Evolutionary conservation across 2,888 invertebrate species (phyloP).

Genomic region (Chironomus riparius): DNA sequence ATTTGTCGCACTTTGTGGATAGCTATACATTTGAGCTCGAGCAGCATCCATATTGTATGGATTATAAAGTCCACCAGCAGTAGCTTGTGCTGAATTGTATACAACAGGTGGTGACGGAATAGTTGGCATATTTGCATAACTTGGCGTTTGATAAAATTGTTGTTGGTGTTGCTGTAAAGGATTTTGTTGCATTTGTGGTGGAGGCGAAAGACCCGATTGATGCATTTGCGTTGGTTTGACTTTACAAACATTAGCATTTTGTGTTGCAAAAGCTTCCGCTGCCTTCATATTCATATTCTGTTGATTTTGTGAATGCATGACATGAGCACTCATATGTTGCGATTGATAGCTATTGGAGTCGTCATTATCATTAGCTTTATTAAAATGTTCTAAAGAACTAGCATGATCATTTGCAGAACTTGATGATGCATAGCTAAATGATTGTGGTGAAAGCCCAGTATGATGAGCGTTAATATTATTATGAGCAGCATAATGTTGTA

Average conservation of each 20-base stretch:
- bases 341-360: conserved; percentile 15
- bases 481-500: conserved; percentile 28
- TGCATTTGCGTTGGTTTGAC: conserved; percentile 67
- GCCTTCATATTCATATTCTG: conserved; percentile 43
- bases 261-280: conserved; percentile 35
- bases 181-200: conserved; percentile 47
- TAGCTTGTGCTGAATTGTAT: conserved; percentile 64
- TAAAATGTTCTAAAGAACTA: conserved; percentile 42
- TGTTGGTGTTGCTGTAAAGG: conserved; percentile 48
- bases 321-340: conserved; percentile 30
- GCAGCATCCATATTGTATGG: conserved; percentile 67
- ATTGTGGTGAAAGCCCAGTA: conserved; percentile 39
- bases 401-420: conserved; percentile 42
- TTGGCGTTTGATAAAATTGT: conserved; percentile 57
- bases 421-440: conserved; percentile 30
- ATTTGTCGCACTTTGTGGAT: conserved; percentile 45
- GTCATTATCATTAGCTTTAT: conserved; percentile 31
- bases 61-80: conserved; percentile 70
- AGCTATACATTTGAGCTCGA: conserved; percentile 62
- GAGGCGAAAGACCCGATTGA: conserved; percentile 47
- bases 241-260: conserved; percentile 64
- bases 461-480: conserved; percentile 32
- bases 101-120: conserved; percentile 81
- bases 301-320: conserved; percentile 37
- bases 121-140: conserved; percentile 70